Percentiles rank a stretch among this genome's conserved stretches.
phyloP scores from a whole-genome alignment of 1,140 invertebrate species.

The Galendromus occidentalis region DNA sequence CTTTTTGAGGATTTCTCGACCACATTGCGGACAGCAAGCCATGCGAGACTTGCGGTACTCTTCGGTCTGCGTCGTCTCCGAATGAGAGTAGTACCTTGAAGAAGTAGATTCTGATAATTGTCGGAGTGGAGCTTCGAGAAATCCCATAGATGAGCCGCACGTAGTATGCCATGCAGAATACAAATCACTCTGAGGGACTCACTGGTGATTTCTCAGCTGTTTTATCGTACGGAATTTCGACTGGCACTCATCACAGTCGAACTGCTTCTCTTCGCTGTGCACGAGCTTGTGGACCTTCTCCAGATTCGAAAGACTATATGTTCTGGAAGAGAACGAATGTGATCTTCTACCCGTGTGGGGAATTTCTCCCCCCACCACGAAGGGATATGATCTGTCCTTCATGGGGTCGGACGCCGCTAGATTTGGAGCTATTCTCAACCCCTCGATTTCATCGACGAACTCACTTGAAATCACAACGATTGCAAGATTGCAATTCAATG shows the following conservation, averaged over 20 bases:
- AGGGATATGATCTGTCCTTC: no score
- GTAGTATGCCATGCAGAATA: no score
- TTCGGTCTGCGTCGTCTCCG: not conserved
- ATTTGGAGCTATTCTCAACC: no score
- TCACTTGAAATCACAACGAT: constrained; percentile 1
- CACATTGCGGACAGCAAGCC: not conserved
- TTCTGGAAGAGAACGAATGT: not conserved
- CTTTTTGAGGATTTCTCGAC: constrained; percentile 2
- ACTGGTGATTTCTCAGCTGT: not conserved
- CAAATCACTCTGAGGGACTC: not conserved
- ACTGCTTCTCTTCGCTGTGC: constrained; percentile 7
- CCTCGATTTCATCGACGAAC: no score
- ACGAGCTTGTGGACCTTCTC: constrained; percentile 9
- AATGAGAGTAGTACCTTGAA: not conserved
- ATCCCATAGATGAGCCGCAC: no score
- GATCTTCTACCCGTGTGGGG: no score
- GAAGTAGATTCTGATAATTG: no score
- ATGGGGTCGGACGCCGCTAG: no score
- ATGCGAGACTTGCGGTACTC: not conserved
- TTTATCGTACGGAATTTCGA: not conserved
- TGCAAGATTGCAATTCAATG: not conserved
- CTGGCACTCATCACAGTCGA: not conserved
- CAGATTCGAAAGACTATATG: not conserved
- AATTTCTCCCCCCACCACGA: no score
- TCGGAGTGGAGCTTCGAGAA: no score